Percentiles rank a stretch among this genome's conserved stretches.
Conservation (phyloP, 2,888 invertebrate genomes). For the Epiblema foenella region DNA sequence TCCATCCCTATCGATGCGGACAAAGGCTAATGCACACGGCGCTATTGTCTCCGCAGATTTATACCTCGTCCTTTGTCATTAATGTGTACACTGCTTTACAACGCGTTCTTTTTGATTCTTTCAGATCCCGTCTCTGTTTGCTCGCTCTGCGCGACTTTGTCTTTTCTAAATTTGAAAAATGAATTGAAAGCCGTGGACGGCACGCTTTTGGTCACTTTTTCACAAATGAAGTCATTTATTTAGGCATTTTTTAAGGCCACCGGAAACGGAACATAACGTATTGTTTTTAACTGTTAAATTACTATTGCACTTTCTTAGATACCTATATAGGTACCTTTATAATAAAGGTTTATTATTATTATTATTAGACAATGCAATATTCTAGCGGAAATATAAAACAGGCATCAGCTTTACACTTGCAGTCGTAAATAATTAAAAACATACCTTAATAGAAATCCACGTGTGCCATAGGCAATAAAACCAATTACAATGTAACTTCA, state of each 20-base stretch:
- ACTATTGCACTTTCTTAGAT: background rate
- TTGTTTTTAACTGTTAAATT: background rate
- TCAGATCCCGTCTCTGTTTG: slow-evolving; percentile 49
- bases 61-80: slow-evolving; percentile 77
- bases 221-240: slow-evolving; percentile 22
- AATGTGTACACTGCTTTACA: slow-evolving; percentile 77
- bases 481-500: slow-evolving; percentile 50
- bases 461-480: slow-evolving; percentile 48
- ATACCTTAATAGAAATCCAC: slow-evolving; percentile 27
- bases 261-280: background rate
- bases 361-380: background rate
- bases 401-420: slow-evolving; percentile 5
- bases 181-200: slow-evolving; percentile 36
- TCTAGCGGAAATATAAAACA: background rate
- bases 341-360: no score
- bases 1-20: slow-evolving; percentile 76
- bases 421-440: slow-evolving; percentile 23
- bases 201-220: slow-evolving; percentile 24
- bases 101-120: slow-evolving; percentile 67
- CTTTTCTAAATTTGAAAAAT: slow-evolving; percentile 43
- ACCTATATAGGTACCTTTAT: no score
- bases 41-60: slow-evolving; percentile 79
- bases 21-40: slow-evolving; percentile 74
- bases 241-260: slow-evolving; percentile 12
- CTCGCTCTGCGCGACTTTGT: slow-evolving; percentile 39